A percentile compares a stretch with the other conserved stretches of the same genome.
Conservation (phyloP, 1,140 invertebrate genomes). For the Trachymyrmex cornetzi region DNA sequence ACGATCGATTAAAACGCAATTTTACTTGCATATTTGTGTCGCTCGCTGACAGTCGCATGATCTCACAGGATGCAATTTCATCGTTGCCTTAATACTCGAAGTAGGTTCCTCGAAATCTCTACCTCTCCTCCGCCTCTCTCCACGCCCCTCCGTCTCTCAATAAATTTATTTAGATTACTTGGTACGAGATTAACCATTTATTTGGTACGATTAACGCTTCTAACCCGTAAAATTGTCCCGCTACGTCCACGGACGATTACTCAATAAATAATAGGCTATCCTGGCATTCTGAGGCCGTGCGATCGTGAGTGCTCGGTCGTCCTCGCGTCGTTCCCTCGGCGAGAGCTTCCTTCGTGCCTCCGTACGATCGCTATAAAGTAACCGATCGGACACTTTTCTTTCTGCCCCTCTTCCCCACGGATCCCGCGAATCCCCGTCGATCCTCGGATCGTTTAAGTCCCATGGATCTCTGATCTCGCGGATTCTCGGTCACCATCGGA, state of each 20-base stretch:
- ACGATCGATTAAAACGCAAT: slow-evolving; percentile 16
- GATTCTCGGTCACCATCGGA: not conserved
- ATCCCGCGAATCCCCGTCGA: slow-evolving; percentile 23
- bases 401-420: no score
- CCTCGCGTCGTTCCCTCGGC: slow-evolving; percentile 46
- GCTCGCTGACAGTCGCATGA: slow-evolving; percentile 11
- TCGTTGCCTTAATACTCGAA: slow-evolving; percentile 62
- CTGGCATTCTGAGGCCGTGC: slow-evolving; percentile 63
- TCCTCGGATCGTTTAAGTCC: slow-evolving; percentile 41
- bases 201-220: slow-evolving; percentile 78
- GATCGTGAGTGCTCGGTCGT: slow-evolving; percentile 52
- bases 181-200: slow-evolving; percentile 75
- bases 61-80: not conserved
- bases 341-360: not conserved
- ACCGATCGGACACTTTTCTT: slow-evolving; percentile 14
- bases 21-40: slow-evolving; percentile 9
- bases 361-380: slow-evolving; percentile 2
- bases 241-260: slow-evolving; percentile 64
- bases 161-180: slow-evolving; percentile 76
- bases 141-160: slow-evolving; percentile 33
- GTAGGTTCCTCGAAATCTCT: slow-evolving; percentile 66
- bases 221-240: slow-evolving; percentile 70
- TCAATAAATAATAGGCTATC: slow-evolving; percentile 78
- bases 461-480: slow-evolving; percentile 2
- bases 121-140: slow-evolving; percentile 10